These are phyloP conservation scores for Numenius phaeopus DNA, from an alignment of 2,797 vertebrate genomes.

Conservation along the genomic window DNA sequence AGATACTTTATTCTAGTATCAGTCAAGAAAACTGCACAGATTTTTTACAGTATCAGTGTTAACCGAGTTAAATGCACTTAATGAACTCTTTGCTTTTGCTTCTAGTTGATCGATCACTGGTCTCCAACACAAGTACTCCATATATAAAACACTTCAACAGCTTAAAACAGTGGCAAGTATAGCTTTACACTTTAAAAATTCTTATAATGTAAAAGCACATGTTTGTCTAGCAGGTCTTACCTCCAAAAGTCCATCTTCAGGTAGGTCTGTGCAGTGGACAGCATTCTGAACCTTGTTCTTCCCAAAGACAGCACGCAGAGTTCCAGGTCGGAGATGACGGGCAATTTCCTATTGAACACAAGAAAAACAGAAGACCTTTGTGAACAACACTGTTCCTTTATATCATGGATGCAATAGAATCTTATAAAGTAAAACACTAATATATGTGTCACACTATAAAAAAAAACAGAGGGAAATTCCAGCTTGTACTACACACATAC, in stretches of 20 bases:
- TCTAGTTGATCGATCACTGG: not conserved
- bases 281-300: slow-evolving; percentile 91
- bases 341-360: slow-evolving; percentile 87
- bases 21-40: not conserved
- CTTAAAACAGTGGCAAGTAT: not conserved
- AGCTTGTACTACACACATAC: not conserved
- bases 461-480: not conserved
- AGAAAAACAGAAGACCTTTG: not conserved
- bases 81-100: not conserved
- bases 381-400: not conserved
- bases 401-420: not conserved
- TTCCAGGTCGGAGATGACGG: slow-evolving; percentile 87
- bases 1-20: not conserved
- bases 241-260: slow-evolving; percentile 91
- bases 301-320: slow-evolving; percentile 89
- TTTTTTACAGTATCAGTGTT: not conserved
- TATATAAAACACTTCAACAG: not conserved
- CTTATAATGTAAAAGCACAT: not conserved
- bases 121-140: not conserved
- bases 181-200: not conserved
- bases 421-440: not conserved
- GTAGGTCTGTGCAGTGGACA: slow-evolving; percentile 93
- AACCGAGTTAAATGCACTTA: not conserved
- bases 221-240: slow-evolving; percentile 74
- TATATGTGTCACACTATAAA: not conserved